Evolutionary conservation across 2,113 vertebrate genomes (phyloP).

Genomic region (Trogon surrucura): DNA sequence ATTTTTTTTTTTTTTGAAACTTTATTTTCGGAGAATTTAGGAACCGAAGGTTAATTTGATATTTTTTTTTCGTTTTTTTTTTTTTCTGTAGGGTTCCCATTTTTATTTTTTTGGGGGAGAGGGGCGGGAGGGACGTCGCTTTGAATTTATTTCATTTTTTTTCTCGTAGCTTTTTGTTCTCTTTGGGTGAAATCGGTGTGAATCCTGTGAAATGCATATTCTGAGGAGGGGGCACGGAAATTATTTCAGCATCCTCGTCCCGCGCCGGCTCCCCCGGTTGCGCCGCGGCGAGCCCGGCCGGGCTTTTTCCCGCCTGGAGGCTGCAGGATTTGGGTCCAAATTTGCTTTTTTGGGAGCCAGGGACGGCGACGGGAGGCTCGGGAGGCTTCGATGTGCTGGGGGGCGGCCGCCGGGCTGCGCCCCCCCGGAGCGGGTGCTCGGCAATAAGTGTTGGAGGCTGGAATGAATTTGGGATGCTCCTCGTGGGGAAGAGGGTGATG

Average conservation of each 20-base stretch:
- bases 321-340: background rate
- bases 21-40: background rate
- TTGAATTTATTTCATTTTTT: background rate
- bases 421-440: background rate
- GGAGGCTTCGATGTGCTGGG: background rate
- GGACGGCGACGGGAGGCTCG: rapidly evolving
- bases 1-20: background rate
- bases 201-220: background rate
- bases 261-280: rapidly evolving
- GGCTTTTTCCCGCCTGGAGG: background rate
- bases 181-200: background rate
- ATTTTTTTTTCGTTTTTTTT: no score
- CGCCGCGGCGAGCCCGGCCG: rapidly evolving
- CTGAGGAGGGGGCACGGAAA: background rate
- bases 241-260: background rate
- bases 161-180: background rate
- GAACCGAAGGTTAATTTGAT: background rate
- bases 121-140: background rate
- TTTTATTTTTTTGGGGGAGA: background rate
- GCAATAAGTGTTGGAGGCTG: background rate
- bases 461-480: rapidly evolving
- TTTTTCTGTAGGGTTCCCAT: background rate
- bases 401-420: rapidly evolving
- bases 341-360: background rate
- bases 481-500: background rate